These are phyloP conservation scores for Diadromus collaris DNA, from an alignment of 2,888 invertebrate genomes.

Conservation along the genomic window DNA sequence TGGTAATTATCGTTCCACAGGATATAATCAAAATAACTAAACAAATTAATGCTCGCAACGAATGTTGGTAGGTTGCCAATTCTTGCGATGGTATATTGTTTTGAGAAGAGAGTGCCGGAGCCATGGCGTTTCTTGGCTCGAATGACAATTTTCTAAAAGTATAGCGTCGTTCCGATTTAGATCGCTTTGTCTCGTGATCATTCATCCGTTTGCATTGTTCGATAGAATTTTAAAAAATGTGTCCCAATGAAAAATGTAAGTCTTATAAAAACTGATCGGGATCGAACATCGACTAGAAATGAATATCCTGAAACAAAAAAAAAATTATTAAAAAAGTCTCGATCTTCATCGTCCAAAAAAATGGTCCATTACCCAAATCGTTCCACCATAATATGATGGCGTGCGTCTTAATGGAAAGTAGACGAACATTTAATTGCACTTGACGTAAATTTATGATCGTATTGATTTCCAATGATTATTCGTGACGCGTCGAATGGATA, in stretches of 20 bases:
- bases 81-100: constrained; percentile 8
- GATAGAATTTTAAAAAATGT: background rate
- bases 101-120: background rate
- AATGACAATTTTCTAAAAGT: constrained; percentile 1
- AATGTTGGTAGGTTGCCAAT: constrained; percentile 9
- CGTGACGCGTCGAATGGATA: constrained; percentile 32
- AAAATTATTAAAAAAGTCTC: background rate
- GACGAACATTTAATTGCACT: constrained; percentile 38
- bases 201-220: background rate
- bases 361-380: background rate
- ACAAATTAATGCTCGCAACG: background rate
- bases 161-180: background rate
- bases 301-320: background rate
- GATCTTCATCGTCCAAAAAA: background rate
- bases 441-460: constrained; percentile 30
- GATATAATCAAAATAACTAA: background rate
- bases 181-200: background rate
- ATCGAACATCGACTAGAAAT: background rate
- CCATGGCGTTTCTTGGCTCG: constrained; percentile 8
- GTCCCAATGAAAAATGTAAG: background rate
- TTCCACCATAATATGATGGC: background rate
- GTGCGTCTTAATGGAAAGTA: constrained; percentile 14
- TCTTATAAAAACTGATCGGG: background rate
- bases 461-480: constrained; percentile 42
- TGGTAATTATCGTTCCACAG: background rate